These are phyloP conservation scores for Ophion obscuratus DNA, from an alignment of 2,888 invertebrate species.

Conservation along the genomic window DNA sequence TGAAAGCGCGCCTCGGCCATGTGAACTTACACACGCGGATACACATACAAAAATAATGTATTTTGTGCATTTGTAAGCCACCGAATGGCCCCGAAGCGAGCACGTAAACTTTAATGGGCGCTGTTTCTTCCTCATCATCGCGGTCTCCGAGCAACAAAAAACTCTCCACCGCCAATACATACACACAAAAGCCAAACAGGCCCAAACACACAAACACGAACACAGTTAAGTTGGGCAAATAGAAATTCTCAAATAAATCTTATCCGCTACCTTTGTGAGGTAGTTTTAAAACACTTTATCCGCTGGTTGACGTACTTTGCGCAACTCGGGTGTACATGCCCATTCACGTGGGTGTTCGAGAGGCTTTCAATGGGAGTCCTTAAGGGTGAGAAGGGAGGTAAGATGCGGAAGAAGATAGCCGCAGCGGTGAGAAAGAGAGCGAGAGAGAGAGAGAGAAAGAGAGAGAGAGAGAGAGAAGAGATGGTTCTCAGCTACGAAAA, in stretches of 20 bases:
- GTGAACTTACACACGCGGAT: not conserved
- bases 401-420: constrained; percentile 51
- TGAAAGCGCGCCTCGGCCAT: constrained; percentile 55
- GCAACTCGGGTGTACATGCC: constrained; percentile 15
- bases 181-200: not conserved
- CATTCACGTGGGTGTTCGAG: not conserved
- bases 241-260: constrained; percentile 53
- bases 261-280: constrained; percentile 8
- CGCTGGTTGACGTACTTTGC: constrained; percentile 53
- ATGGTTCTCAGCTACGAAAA: constrained; percentile 1
- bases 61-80: constrained; percentile 44
- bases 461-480: not conserved
- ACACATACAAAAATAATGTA: constrained; percentile 4
- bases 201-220: not conserved
- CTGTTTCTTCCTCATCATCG: constrained; percentile 53
- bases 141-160: constrained; percentile 4
- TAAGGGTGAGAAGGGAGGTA: not conserved
- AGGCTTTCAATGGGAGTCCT: not conserved
- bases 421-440: not conserved
- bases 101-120: constrained; percentile 51
- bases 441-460: not conserved
- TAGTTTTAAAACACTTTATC: constrained; percentile 31
- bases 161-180: not conserved
- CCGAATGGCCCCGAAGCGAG: constrained; percentile 37
- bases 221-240: constrained; percentile 22